Evolutionary conservation across 1,140 invertebrate genomes (phyloP).

Genomic region (Bombus ignitus): DNA sequence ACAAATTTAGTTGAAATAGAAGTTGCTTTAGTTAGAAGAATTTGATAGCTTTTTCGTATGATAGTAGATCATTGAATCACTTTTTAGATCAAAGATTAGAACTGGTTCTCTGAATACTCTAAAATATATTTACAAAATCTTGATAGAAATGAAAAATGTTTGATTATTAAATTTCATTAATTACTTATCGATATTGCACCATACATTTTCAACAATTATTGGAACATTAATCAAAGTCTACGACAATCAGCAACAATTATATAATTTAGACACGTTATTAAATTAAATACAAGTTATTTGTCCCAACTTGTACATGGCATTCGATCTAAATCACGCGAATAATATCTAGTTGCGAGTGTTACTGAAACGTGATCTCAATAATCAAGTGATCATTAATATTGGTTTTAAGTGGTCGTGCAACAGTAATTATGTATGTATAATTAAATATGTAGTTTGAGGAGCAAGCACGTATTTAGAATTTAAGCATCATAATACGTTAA

Average conservation of each 20-base stretch:
- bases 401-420: background rate
- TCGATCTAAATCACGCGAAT: background rate
- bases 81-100: too few species aligned
- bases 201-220: background rate
- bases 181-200: too few species aligned
- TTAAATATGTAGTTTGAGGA: too few species aligned
- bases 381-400: background rate
- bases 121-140: background rate
- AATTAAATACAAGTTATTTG: background rate
- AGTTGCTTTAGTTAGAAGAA: too few species aligned
- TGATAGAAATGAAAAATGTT: background rate
- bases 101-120: too few species aligned
- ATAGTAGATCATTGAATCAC: too few species aligned
- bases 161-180: background rate
- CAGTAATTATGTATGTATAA: background rate
- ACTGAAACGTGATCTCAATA: background rate
- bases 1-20: too few species aligned
- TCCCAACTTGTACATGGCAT: background rate
- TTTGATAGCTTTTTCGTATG: too few species aligned
- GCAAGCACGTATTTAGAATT: background rate
- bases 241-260: background rate
- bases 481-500: background rate
- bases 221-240: background rate
- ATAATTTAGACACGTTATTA: background rate
- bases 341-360: background rate